Evolutionary conservation across 2,888 invertebrate genomes (phyloP), one percentile per base, ranked within the genome.

Genomic region (Stenodera caucasica): DNA sequence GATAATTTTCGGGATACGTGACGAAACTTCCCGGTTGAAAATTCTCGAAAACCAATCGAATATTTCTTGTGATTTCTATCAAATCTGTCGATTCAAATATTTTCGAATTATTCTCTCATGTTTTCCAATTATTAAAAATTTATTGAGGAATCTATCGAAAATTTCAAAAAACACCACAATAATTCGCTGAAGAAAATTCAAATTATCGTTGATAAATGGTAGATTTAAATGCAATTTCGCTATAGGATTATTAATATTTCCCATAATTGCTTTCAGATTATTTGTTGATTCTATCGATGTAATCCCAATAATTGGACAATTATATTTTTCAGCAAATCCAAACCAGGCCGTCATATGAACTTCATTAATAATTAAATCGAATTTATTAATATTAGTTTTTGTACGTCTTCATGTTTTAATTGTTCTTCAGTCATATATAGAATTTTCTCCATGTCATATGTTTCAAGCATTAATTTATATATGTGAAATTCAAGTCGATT

Each of bases 1-100:
- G 1, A 85, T 73, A 56, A 84, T 77, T 0, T 57, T 53, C 1
- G 74, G 73, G n/a, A 70, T 40, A n/a, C 58, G 60, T 12, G 72
- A 67, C n/a, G 61, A 52, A 11, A 57, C 60, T 53, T 61, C 64
- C 66, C 8, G 65, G 59, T 53, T 73, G 69, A 21, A 63, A 60
- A 51, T 72, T 73, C 6, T 67, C 52, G 14, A 75, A 59, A 12
- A 58, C 5, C 29, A 63, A 29, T 35, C 49, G 51, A 2, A 60
- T 37, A 29, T 60, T 54, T 14, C 51, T 57, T 2, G 12, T 1
- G 15, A 64, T 55, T 21, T 55, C 37, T 11, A 32, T 21, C 8
- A 60, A 29, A 26, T 57, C 29, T 8, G 53, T 49, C 11, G 49
- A 33, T 7, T 14, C 1, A 60, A 26, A 12, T 26, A 45, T 37